A percentile compares a stretch with the other conserved stretches of the same genome.
phyloP scores from a whole-genome alignment of 2,797 vertebrate species.

The Anabacerthia variegaticeps region DNA sequence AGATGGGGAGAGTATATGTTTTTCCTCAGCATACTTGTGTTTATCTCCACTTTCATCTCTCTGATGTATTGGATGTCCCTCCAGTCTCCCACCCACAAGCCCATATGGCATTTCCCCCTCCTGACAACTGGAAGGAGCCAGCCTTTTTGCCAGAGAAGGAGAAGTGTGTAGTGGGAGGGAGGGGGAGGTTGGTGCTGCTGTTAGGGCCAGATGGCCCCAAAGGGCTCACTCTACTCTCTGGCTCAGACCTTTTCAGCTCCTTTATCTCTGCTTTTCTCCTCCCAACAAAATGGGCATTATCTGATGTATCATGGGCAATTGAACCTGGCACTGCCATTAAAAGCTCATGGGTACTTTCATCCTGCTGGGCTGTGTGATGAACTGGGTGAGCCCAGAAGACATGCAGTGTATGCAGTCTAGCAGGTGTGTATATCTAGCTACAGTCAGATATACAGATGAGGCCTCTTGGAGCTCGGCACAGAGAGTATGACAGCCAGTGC shows the following conservation, averaged over 20 bases:
- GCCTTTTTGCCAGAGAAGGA: background rate
- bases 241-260: background rate
- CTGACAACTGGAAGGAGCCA: background rate
- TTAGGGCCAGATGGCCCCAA: conserved; percentile 25
- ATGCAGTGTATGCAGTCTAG: background rate
- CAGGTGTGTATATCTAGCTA: background rate
- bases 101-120: background rate
- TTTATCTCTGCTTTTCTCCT: background rate
- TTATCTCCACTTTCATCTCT: background rate
- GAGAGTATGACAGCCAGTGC: background rate
- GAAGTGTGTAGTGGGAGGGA: background rate
- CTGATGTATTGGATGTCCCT: background rate
- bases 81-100: background rate
- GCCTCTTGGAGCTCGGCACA: background rate
- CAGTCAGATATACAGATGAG: background rate
- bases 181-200: background rate
- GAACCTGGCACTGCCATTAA: background rate
- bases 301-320: background rate
- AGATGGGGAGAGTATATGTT: background rate
- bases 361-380: background rate
- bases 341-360: background rate
- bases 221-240: background rate
- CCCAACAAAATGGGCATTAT: background rate
- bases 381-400: background rate
- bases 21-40: background rate